phyloP scores from a whole-genome alignment of 1,140 invertebrate genomes.

The Bradynema listronoti region DNA sequence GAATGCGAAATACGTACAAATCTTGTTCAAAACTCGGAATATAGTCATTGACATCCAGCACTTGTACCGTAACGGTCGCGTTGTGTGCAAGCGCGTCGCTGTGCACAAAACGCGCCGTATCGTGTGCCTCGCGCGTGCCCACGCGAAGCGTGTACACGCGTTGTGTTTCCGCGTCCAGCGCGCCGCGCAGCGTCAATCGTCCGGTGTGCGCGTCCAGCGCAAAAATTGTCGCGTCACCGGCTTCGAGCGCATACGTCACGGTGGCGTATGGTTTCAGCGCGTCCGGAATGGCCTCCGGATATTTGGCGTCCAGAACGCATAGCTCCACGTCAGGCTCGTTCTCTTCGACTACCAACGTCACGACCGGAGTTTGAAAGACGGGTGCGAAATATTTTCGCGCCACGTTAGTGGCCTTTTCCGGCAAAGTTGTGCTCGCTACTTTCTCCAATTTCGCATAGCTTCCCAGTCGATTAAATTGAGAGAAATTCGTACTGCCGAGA shows the following conservation, averaged over 20 bases:
- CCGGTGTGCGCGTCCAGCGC: constrained; percentile 40
- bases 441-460: too few species aligned
- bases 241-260: constrained; percentile 7
- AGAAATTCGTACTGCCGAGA: too few species aligned
- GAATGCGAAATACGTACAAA: constrained; percentile 42
- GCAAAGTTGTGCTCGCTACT: too few species aligned
- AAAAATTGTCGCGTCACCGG: constrained; percentile 19
- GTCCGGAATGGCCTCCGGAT: constrained; percentile 42
- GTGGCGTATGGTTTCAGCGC: too few species aligned
- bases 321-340: constrained; percentile 48
- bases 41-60: constrained; percentile 56
- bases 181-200: constrained; percentile 36
- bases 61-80: constrained; percentile 42
- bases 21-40: constrained; percentile 53
- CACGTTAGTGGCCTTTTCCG: too few species aligned
- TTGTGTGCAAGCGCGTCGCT: constrained; percentile 42
- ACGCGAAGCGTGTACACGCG: constrained; percentile 28
- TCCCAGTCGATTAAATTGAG: too few species aligned
- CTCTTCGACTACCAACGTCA: constrained; percentile 46
- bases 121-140: constrained; percentile 40
- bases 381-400: background rate
- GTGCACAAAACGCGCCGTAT: constrained; percentile 10
- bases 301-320: constrained; percentile 39
- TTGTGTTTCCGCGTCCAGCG: constrained; percentile 51
- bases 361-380: constrained; percentile 27